Evolutionary conservation across 1,140 invertebrate species (phyloP).

Genomic region (Mesaphorura yosii): DNA sequence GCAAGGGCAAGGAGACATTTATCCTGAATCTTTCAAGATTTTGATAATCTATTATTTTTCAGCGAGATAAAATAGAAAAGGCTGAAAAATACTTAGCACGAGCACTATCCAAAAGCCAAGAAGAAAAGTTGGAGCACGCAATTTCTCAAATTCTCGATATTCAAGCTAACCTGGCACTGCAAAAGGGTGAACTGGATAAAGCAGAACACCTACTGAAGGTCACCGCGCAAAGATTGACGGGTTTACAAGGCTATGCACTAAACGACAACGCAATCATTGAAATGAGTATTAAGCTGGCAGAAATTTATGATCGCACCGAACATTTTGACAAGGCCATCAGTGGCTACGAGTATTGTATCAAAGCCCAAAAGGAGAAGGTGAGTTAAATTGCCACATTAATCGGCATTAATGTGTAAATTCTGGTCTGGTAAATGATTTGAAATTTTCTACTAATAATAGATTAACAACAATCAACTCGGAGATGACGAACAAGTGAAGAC

Average conservation of each 20-base stretch:
- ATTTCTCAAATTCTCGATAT: slow-evolving; percentile 28
- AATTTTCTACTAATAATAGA: not conserved
- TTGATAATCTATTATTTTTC: not conserved
- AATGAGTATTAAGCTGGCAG: slow-evolving; percentile 29
- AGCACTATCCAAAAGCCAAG: slow-evolving; percentile 18
- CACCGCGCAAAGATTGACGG: slow-evolving; percentile 17
- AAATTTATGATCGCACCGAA: slow-evolving; percentile 24
- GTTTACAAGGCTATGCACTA: slow-evolving; percentile 5
- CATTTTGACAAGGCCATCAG: slow-evolving; percentile 10
- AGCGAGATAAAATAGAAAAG: slow-evolving; percentile 20
- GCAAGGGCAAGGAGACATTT: not conserved
- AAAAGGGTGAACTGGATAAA: slow-evolving; percentile 19
- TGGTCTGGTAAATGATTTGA: not conserved
- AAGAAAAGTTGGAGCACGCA: slow-evolving; percentile 22
- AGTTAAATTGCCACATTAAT: too few relatives aligned
- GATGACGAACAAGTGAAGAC: slow-evolving; percentile 3
- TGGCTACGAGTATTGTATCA: slow-evolving; percentile 27
- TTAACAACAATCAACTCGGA: not conserved
- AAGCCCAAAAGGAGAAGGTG: slow-evolving; percentile 19
- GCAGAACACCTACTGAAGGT: slow-evolving; percentile 23
- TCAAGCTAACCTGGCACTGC: slow-evolving; percentile 23
- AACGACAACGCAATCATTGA: slow-evolving; percentile 29
- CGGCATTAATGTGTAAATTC: too few relatives aligned
- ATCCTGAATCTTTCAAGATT: not conserved
- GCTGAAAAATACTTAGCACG: slow-evolving; percentile 18